Conservation (phyloP, 2,113 vertebrate genomes). For the Trinectes maculatus region DNA sequence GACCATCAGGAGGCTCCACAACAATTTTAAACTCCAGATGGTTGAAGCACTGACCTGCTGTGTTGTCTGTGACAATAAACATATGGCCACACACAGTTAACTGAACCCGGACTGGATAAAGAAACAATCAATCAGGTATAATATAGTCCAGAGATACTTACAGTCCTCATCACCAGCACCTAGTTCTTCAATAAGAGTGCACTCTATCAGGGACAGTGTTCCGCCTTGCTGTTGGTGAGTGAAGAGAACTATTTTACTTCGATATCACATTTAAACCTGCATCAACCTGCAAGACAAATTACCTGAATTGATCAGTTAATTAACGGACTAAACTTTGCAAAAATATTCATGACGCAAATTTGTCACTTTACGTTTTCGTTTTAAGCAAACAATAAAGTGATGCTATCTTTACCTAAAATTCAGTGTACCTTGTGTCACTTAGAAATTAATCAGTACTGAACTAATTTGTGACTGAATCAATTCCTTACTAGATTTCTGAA, state of each 20-base stretch:
- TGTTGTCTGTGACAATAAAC: conserved; percentile 81
- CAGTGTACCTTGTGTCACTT: no score
- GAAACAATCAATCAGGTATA: neutral
- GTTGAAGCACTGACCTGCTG: conserved; percentile 90
- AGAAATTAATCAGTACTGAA: no score
- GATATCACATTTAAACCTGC: neutral
- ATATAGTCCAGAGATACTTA: conserved; percentile 78
- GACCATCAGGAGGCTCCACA: conserved; percentile 87
- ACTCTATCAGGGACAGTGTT: conserved; percentile 91
- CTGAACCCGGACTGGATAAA: neutral
- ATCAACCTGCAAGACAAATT: no score
- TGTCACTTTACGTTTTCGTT: no score
- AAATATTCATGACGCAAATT: no score
- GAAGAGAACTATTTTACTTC: neutral
- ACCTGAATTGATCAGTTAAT: no score
- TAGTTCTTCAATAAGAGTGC: conserved; percentile 92
- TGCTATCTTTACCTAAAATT: no score
- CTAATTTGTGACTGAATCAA: no score
- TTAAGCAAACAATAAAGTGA: no score
- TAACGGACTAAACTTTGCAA: no score
- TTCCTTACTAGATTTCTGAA: no score
- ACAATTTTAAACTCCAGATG: conserved; percentile 95
- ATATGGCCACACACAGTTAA: neutral
- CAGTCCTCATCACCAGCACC: conserved; percentile 92
- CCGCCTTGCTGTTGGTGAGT: conserved; percentile 88